Evolutionary conservation across 2,888 invertebrate genomes (phyloP), one percentile per base, ranked within the genome.

Genomic region (Barypeithes pellucidus): DNA sequence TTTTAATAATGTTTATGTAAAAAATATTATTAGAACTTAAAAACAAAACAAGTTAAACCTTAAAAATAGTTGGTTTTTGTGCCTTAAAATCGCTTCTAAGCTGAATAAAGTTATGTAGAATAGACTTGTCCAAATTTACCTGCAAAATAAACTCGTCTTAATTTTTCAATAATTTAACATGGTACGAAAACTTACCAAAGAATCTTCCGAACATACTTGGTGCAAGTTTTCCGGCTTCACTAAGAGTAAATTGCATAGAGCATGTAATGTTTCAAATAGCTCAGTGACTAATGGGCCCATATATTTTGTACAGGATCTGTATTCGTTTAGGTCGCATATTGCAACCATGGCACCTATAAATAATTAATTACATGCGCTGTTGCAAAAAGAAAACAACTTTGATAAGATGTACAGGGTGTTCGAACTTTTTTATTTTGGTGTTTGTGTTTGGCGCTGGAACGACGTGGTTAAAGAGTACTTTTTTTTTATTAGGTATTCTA

Each of bases 251-350:
- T 99, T 99, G 85, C 98, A 98, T 60, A 99, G 90, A 2, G 97
- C 96, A 86, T 98, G 97, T 50, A 99, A 89, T 20, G 96, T 95
- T 87, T 98, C 97, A 87, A 99, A 99, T n/a, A 98, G 88, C 72
- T 94, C 92, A 52, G 91, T 92, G 43, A 98, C 94, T 62, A 96
- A 87, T 2, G 93, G 89, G 8, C 96, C 92, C 67, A 92, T 89
- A 2, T 88, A 88, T 83, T 94, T 93, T n/a, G 92, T 93, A 83
- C 95, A 95, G 79, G 95, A 94, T 18, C 98, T 90, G 86, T 99
- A 99, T 86, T 98, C 98, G 82, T 98, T 98, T 79, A 99, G 95
- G 88, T 99, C 99, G 87, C 98, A 98, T 80, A 99, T 97, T 1
- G 96, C 96, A 84, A 97, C 93, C 95, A 99, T 97, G 0, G 98